Conservation (phyloP, 2,113 vertebrate genomes). For the Gnathonemus echidnorhynchus region DNA sequence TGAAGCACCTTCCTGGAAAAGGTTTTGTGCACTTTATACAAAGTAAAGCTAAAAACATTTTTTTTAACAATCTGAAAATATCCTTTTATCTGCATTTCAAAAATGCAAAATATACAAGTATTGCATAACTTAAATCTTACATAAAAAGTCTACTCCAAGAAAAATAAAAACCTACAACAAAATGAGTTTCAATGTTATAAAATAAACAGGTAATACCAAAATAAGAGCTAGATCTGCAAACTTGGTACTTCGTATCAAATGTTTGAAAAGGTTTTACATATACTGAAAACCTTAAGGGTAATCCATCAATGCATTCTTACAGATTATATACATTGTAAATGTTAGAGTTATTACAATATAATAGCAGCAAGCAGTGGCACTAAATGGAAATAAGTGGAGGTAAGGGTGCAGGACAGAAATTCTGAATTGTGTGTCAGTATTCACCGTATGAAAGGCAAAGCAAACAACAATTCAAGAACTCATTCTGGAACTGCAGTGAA, state of each 20-base stretch:
- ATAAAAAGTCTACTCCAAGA: conserved; percentile 49
- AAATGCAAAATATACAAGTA: conserved; percentile 38
- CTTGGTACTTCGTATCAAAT: conserved; percentile 15
- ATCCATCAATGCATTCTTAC: conserved; percentile 27
- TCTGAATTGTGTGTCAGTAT: background rate
- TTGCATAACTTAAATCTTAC: conserved; percentile 50
- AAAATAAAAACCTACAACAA: conserved; percentile 43
- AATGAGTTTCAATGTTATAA: conserved; percentile 38
- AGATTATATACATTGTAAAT: conserved; percentile 34
- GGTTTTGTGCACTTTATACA: background rate
- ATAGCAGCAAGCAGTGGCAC: conserved; percentile 44
- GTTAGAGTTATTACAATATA: conserved; percentile 26
- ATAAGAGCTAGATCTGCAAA: conserved; percentile 18
- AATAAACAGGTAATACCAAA: conserved; percentile 34
- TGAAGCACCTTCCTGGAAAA: background rate
- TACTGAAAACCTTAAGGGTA: conserved; percentile 24
- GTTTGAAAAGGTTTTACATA: conserved; percentile 33
- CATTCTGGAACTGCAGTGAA: background rate
- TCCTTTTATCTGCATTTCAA: conserved; percentile 20
- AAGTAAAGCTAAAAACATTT: conserved; percentile 17
- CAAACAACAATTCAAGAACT: background rate
- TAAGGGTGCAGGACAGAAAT: background rate
- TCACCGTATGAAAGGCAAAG: background rate
- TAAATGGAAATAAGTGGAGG: conserved; percentile 18
- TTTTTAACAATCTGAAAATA: conserved; percentile 25